These are phyloP conservation scores for Euwallacea fornicatus DNA, from an alignment of 1,140 invertebrate genomes.

Conservation along the genomic window DNA sequence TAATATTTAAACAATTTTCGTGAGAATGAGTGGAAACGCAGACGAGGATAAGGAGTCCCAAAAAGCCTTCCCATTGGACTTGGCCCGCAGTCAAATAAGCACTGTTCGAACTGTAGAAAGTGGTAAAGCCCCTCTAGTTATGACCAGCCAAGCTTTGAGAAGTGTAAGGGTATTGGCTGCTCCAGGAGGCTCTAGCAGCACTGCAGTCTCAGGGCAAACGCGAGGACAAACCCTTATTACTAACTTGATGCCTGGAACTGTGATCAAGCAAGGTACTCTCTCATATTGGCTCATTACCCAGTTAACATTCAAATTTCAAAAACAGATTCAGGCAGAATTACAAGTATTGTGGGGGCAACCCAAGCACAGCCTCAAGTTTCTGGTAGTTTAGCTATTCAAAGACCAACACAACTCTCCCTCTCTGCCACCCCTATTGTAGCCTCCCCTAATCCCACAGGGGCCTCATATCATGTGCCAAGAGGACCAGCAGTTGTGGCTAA, in stretches of 20 bases:
- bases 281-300: neutral
- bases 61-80: slow-evolving; percentile 50
- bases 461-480: slow-evolving; percentile 52
- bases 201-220: slow-evolving; percentile 38
- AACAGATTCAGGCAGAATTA: slow-evolving; percentile 43
- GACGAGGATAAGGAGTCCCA: slow-evolving; percentile 52
- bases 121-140: slow-evolving; percentile 47
- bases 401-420: slow-evolving; percentile 51
- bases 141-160: slow-evolving; percentile 48
- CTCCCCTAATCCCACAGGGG: slow-evolving; percentile 41
- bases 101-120: slow-evolving; percentile 47
- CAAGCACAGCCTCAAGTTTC: slow-evolving; percentile 42
- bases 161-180: slow-evolving; percentile 50
- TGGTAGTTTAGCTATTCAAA: slow-evolving; percentile 46
- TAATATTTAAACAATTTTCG: slow-evolving; percentile 11
- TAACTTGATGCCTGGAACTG: slow-evolving; percentile 49
- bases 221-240: slow-evolving; percentile 48
- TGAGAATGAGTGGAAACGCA: slow-evolving; percentile 50
- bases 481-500: slow-evolving; percentile 53
- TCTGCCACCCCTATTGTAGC: slow-evolving; percentile 42
- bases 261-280: slow-evolving; percentile 50
- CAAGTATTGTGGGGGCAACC: slow-evolving; percentile 42
- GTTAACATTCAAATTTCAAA: too few species aligned
- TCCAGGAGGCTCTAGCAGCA: slow-evolving; percentile 35
- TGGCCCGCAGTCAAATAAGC: slow-evolving; percentile 49